Base-by-base conservation (phyloP, 2,797 vertebrate species). In the Manis crassicaudata region DNA sequence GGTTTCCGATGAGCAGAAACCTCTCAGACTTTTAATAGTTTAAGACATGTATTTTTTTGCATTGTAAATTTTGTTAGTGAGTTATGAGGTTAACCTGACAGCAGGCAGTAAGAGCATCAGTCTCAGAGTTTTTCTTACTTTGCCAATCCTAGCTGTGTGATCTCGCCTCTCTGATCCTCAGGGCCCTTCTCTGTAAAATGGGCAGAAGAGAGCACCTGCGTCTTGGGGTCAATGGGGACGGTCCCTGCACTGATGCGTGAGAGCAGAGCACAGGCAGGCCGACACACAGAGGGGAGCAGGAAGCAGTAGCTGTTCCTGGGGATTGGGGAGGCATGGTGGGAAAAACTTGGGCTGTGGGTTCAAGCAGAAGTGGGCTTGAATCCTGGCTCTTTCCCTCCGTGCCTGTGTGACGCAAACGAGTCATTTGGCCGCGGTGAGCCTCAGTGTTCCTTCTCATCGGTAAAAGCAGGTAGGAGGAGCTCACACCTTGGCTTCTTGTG, bases 271-370 rank as follows among this genome's bases (percentile, higher is more conserved):
- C 0, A 60, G 54, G 62, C 58, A 58, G 80, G 58, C 73, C 50
- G 2, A 54, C 25, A 29, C 46, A 2, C 2, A 1, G 16, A n/a
- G 52, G 40, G 16, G 1, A 20, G 0, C 14, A 1, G 46, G 50
- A 17, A 65, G 37, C 35, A 10, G 16, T 32, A 0, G 29, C 14
- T 35, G 0, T 11, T 56, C 25, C 93, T 52, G 72, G 16, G 50
- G 25, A 1, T 68, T 25, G 83, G 70, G 68, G 40, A n/a, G 67
- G 32, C 3, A 0, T 23, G 54, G 2, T 76, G 37, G 54, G 6
- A 32, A 43, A 25, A 77, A 25, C 81, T 43, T 70, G 63, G 58
- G 25, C 35, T 79, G 4, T 54, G 46, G 23, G 62, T 17, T 43
- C 29, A 1, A 35, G 58, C 60, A 90, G 43, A 85, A 93, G 16